Evolutionary conservation across 1,140 invertebrate species (phyloP).

Genomic region (Pygmarrhopalites habei): DNA sequence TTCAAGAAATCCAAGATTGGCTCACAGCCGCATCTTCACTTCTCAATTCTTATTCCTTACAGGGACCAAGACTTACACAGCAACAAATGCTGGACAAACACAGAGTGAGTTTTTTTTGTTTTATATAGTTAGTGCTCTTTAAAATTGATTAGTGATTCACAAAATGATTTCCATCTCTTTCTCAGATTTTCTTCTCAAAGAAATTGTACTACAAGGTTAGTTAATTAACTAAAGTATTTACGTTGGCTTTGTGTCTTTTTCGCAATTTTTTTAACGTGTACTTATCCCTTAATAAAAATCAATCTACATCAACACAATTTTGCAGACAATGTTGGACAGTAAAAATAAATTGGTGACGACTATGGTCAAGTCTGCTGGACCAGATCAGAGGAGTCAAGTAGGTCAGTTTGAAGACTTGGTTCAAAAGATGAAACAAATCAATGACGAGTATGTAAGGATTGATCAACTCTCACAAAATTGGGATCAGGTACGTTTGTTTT

Average conservation of each 20-base stretch:
- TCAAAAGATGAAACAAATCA: constrained; percentile 64
- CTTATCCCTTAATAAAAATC: too few species aligned
- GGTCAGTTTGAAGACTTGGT: constrained; percentile 64
- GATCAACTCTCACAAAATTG: constrained; percentile 63
- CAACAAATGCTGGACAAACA: constrained; percentile 70
- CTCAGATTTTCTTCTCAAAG: constrained; percentile 69
- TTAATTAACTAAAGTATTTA: too few species aligned
- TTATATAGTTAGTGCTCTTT: not conserved
- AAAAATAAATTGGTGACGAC: constrained; percentile 89
- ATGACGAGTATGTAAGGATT: constrained; percentile 70
- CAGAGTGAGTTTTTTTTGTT: constrained; percentile 53
- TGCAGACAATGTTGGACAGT: constrained; percentile 85
- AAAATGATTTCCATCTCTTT: constrained; percentile 35
- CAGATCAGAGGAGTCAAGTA: constrained; percentile 60
- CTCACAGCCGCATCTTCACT: constrained; percentile 71
- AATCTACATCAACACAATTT: too few species aligned
- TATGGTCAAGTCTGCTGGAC: constrained; percentile 68
- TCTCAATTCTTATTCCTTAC: constrained; percentile 54
- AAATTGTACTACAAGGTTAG: constrained; percentile 84
- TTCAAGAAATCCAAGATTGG: constrained; percentile 77
- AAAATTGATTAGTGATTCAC: constrained; percentile 5
- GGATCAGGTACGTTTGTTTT: constrained; percentile 60
- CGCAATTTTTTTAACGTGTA: too few species aligned
- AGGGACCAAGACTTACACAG: constrained; percentile 59
- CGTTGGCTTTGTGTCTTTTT: too few species aligned